These are phyloP conservation scores for Zophobas morio DNA, from an alignment of 1,140 invertebrate species.

Conservation along the genomic window DNA sequence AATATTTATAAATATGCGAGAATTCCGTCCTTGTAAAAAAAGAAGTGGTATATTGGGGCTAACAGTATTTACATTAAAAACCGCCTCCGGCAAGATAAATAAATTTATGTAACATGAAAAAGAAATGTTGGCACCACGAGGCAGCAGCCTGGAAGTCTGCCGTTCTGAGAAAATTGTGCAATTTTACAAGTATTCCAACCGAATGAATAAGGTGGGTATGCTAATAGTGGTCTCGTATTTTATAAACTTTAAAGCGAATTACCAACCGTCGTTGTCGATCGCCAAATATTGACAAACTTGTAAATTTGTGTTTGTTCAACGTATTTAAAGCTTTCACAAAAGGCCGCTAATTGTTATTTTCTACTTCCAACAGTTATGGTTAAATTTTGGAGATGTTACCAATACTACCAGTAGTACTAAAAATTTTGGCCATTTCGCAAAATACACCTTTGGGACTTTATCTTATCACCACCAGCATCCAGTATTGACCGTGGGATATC, in stretches of 20 bases:
- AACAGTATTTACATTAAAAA: conserved; percentile 36
- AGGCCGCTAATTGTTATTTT: background rate
- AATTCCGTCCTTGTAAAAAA: conserved; percentile 31
- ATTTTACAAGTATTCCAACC: conserved; percentile 28
- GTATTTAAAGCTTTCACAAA: conserved; percentile 21
- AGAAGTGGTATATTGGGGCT: conserved; percentile 25
- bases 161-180: conserved; percentile 23
- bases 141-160: conserved; percentile 35
- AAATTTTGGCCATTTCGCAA: background rate
- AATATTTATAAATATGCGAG: conserved; percentile 35
- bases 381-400: too few species aligned
- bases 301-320: conserved; percentile 20
- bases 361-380: too few species aligned
- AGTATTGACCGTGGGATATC: conserved; percentile 16
- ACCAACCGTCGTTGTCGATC: background rate
- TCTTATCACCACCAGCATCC: background rate
- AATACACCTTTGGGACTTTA: background rate
- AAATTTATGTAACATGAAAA: conserved; percentile 25
- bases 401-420: background rate
- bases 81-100: conserved; percentile 28
- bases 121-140: conserved; percentile 3
- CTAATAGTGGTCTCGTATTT: conserved; percentile 30
- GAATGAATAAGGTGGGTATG: conserved; percentile 20
- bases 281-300: conserved; percentile 13
- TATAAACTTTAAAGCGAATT: conserved; percentile 10